Evolutionary conservation across 2,888 invertebrate species (phyloP).

Genomic region (Acanthococcus lagerstroemiae): DNA sequence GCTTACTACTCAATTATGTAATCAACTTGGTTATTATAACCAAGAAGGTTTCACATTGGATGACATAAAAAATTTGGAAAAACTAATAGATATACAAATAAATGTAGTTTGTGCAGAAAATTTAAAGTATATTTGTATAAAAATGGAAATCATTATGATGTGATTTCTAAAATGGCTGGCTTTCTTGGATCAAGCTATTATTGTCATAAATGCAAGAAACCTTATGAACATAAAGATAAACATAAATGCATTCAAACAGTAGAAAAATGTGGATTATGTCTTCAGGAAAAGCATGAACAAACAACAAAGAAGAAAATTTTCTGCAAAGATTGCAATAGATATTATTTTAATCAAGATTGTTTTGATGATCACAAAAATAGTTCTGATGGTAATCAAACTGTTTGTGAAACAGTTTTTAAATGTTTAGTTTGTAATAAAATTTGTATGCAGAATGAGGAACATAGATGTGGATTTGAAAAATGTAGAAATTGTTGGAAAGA

Average conservation of each 20-base stretch:
- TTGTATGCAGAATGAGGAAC: not conserved
- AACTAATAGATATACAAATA: slow-evolving; percentile 13
- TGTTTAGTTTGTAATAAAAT: not conserved
- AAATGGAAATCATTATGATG: slow-evolving; percentile 20
- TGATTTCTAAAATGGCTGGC: slow-evolving; percentile 9
- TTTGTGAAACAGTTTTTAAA: not conserved
- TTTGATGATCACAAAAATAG: not conserved
- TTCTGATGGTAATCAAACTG: slow-evolving; percentile 10
- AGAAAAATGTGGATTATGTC: not conserved
- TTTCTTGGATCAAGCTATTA: slow-evolving; percentile 14
- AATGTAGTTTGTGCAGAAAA: slow-evolving; percentile 22
- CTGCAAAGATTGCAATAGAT: not conserved
- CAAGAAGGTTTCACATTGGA: slow-evolving; percentile 24
- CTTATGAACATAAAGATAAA: slow-evolving; percentile 7
- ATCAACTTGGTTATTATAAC: slow-evolving; percentile 7
- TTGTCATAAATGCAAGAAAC: slow-evolving; percentile 18
- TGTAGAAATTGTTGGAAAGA: slow-evolving; percentile 12
- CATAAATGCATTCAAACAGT: not conserved
- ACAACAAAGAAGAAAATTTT: slow-evolving; percentile 5
- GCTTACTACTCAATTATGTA: slow-evolving; percentile 5
- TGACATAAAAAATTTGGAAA: slow-evolving; percentile 18
- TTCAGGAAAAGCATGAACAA: not conserved
- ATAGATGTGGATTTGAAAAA: slow-evolving; percentile 8
- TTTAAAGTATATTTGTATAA: slow-evolving; percentile 22
- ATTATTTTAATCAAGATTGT: slow-evolving; percentile 15